Evolutionary conservation across 2,113 vertebrate genomes (phyloP).

Genomic region (Lates calcarifer): DNA sequence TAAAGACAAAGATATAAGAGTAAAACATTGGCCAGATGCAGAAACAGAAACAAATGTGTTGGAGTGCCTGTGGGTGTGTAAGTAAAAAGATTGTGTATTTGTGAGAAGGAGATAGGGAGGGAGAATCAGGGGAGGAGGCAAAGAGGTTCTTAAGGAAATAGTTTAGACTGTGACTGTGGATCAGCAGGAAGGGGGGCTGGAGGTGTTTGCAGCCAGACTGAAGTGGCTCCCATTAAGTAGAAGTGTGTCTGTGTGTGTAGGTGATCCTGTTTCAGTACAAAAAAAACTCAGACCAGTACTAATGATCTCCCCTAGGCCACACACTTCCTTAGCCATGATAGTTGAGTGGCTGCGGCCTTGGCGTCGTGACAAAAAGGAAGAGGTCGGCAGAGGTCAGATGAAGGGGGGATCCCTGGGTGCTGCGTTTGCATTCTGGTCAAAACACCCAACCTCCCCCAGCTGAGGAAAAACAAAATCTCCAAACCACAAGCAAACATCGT

Average conservation of each 20-base stretch:
- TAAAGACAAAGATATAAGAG: conserved; percentile 33
- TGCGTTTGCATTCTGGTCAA: conserved; percentile 48
- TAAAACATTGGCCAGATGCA: conserved; percentile 46
- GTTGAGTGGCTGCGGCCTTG: conserved; percentile 33
- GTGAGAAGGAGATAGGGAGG: not conserved
- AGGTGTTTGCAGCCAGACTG: conserved; percentile 38
- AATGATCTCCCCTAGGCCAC: conserved; percentile 45
- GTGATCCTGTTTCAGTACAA: conserved; percentile 52
- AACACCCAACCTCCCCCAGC: conserved; percentile 42
- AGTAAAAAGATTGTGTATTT: conserved; percentile 9
- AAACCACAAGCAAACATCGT: conserved; percentile 51
- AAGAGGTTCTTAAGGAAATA: conserved; percentile 25
- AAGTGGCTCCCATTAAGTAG: conserved; percentile 49
- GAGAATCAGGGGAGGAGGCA: not conserved
- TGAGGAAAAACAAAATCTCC: conserved; percentile 40
- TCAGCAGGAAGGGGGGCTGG: conserved; percentile 4
- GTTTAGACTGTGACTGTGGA: conserved; percentile 40
- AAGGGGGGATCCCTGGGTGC: conserved; percentile 40
- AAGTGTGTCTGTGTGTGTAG: conserved; percentile 35
- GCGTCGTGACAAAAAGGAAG: conserved; percentile 36
- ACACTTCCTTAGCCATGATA: conserved; percentile 28
- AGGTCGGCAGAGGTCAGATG: conserved; percentile 48
- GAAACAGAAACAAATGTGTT: conserved; percentile 57
- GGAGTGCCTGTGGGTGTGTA: conserved; percentile 39
- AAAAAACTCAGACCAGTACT: not conserved